Evolutionary conservation across 2,113 vertebrate species (phyloP).

Genomic region (Strix aluco): DNA sequence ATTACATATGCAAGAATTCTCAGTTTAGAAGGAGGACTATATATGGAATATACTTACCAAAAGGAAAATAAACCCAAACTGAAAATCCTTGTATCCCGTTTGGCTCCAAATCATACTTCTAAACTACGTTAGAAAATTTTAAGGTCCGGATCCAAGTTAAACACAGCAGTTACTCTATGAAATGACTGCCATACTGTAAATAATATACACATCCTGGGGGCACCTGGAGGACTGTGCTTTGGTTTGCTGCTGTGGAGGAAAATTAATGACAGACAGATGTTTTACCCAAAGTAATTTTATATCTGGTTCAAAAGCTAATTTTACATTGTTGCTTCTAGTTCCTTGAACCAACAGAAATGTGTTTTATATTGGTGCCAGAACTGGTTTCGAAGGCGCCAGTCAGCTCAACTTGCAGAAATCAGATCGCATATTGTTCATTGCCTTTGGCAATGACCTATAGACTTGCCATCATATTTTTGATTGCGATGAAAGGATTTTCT

Average conservation of each 20-base stretch:
- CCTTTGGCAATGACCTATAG: background rate
- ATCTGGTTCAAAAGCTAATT: background rate
- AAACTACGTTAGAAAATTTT: background rate
- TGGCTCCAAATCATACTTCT: background rate
- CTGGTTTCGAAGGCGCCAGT: background rate
- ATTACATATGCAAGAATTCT: background rate
- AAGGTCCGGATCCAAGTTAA: slow-evolving; percentile 10
- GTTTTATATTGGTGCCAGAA: background rate
- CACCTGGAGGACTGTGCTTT: background rate
- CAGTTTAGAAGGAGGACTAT: background rate
- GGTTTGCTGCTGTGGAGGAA: background rate
- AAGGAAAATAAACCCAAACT: slow-evolving; percentile 35
- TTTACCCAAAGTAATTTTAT: background rate
- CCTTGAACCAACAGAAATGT: background rate
- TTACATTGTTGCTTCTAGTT: background rate
- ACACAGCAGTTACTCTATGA: background rate
- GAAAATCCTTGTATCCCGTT: background rate
- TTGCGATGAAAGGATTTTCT: background rate
- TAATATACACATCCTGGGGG: background rate
- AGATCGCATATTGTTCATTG: background rate
- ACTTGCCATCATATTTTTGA: background rate
- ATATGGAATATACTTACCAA: slow-evolving; percentile 7
- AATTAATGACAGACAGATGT: slow-evolving; percentile 15
- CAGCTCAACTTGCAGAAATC: background rate
- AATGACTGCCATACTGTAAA: background rate